Evolutionary conservation across 2,113 vertebrate species (phyloP).

Genomic region (Galbula dea): DNA sequence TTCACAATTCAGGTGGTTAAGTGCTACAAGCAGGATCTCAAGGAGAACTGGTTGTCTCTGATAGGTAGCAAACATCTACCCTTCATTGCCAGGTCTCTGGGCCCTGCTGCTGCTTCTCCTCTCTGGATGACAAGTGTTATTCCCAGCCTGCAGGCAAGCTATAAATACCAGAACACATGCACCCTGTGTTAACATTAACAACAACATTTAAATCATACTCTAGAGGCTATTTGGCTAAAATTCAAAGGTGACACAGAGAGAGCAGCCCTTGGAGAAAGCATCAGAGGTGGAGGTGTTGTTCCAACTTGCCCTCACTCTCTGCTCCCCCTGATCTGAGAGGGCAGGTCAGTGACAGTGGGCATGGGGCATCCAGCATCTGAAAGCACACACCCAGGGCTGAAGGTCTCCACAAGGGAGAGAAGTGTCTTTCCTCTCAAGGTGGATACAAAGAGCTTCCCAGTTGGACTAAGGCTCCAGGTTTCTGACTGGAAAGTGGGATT

Average conservation of each 20-base stretch:
- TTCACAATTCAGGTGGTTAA: background rate
- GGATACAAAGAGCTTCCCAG: background rate
- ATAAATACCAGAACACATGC: background rate
- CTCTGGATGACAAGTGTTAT: background rate
- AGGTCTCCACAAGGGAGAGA: background rate
- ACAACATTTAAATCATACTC: conserved; percentile 6
- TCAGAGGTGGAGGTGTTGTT: background rate
- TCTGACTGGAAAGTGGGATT: background rate
- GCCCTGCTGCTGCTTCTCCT: background rate
- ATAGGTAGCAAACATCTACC: background rate
- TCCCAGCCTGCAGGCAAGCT: background rate
- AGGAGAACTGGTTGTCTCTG: background rate
- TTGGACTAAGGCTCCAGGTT: background rate
- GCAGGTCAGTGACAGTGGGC: background rate
- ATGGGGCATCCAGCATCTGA: background rate
- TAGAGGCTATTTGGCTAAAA: conserved; percentile 18
- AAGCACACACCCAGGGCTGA: background rate
- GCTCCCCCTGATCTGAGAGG: background rate
- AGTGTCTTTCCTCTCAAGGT: background rate
- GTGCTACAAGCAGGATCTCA: background rate
- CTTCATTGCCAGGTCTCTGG: background rate
- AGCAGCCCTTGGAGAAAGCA: conserved; percentile 18
- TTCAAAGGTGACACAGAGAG: conserved; percentile 28
- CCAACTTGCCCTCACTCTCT: background rate
- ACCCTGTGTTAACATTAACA: background rate